A percentile compares a stretch with the other conserved stretches of the same genome.
Conservation (phyloP, 2,113 vertebrate genomes). For the Lamprotornis superbus region DNA sequence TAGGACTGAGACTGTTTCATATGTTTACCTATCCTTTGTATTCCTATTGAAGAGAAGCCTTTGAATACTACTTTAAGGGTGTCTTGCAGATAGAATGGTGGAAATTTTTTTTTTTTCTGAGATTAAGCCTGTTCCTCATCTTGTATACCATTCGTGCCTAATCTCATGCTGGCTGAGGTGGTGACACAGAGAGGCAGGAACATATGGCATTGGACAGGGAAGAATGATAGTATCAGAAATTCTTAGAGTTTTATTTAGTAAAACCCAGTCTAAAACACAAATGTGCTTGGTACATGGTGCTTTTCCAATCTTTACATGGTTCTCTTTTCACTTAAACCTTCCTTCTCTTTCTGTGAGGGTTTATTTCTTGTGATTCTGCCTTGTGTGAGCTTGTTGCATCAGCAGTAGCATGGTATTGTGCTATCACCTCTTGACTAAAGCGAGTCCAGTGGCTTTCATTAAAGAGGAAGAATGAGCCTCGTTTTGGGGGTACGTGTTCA, state of each 20-base stretch:
- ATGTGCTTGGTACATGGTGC: not conserved
- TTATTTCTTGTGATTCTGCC: not conserved
- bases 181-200: not conserved
- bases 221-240: not conserved
- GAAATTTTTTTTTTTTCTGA: not conserved
- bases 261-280: not conserved
- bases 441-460: not conserved
- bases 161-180: not conserved
- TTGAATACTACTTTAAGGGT: not conserved
- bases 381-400: not conserved
- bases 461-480: not conserved
- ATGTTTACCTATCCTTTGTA: not conserved
- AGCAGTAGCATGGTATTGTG: not conserved
- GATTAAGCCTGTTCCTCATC: not conserved
- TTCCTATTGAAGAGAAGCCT: not conserved
- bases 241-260: not conserved
- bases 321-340: not conserved
- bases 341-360: not conserved
- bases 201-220: not conserved
- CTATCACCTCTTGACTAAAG: not conserved
- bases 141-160: fast-evolving
- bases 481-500: fast-evolving
- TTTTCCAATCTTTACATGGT: not conserved
- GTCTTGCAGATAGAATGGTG: not conserved
- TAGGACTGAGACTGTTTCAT: not conserved